Evolutionary conservation across 2,888 invertebrate species (phyloP).

Genomic region (Oscheius myriophilus): DNA sequence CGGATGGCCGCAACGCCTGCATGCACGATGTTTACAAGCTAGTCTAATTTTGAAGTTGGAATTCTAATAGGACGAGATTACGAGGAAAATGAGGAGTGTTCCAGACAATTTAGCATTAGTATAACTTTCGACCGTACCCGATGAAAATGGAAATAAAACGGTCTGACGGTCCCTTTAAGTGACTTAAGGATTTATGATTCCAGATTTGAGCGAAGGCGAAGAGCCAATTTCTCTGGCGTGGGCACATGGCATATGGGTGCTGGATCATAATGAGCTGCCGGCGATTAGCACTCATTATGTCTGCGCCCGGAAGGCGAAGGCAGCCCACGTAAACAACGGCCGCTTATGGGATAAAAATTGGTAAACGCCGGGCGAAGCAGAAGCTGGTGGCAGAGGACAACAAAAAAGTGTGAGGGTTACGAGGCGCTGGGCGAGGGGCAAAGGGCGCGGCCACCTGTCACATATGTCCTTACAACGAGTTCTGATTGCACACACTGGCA

Average conservation of each 20-base stretch:
- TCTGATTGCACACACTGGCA: conserved; percentile 27
- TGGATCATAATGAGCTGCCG: conserved; percentile 30
- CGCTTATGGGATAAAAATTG: conserved; percentile 15
- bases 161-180: too few species aligned
- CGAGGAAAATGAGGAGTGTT: too few species aligned
- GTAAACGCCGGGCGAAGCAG: not conserved
- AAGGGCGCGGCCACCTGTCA: conserved; percentile 23
- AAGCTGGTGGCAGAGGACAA: conserved; percentile 10
- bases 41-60: too few species aligned
- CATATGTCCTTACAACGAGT: conserved; percentile 31
- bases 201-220: too few species aligned
- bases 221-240: too few species aligned
- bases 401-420: conserved; percentile 3
- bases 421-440: conserved; percentile 6
- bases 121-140: too few species aligned
- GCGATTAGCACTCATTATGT: conserved; percentile 32
- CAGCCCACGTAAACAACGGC: not conserved
- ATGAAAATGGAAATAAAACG: too few species aligned
- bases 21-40: too few species aligned
- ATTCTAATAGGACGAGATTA: too few species aligned
- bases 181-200: too few species aligned
- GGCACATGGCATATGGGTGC: conserved; percentile 23
- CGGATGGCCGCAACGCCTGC: too few species aligned
- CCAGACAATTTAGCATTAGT: too few species aligned
- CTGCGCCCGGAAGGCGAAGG: conserved; percentile 13